Base-by-base conservation (phyloP, 2,888 invertebrate species). In the Drosophila mercatorum region DNA sequence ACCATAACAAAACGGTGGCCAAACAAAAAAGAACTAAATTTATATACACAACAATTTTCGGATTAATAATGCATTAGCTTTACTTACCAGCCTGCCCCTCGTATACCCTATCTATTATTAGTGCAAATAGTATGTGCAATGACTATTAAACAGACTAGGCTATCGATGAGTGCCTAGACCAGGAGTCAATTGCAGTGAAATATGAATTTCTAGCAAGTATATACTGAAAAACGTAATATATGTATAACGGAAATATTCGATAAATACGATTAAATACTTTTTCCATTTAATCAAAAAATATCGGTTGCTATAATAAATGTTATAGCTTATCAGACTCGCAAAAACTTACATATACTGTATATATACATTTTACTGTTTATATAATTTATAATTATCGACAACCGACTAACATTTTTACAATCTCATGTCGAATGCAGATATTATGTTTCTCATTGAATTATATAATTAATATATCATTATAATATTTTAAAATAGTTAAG, bases 51-150 rank as follows among this genome's bases (percentile, higher is more conserved):
- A 51, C 66, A 72, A 79, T 83, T 82, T 70, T 68, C 68, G 57
- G 56, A 77, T 89, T 72, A 89, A 74, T 89, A 82, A 84, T 84
- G 68, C 72, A 87, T 78, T 70, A 69, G 61, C 66, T 72, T 87
- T 69, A 53, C 80, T 69, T 64, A 49, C 61, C 58, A 53, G 38
- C 22, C 43, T 17, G 12, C 17, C 55, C 28, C 6, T 38, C 12
- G n/a, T 12, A 38, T 66, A 80, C 71, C 71, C 59, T 57, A 10
- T 17, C 22, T 51, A 7, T 11, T 7, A 1, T n/a, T 17, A 34
- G 31, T 34, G n/a, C 6, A 3, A 40, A 5, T 56, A 17, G 28
- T 22, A 14, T 10, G 28, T 40, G 28, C 6, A 14, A 1, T 12
- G 46, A 0, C 22, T 12, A 22, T 17, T 1, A 12, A 6, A 36